Base-by-base conservation (phyloP, 1,140 invertebrate genomes). In the Cepaea nemoralis region DNA sequence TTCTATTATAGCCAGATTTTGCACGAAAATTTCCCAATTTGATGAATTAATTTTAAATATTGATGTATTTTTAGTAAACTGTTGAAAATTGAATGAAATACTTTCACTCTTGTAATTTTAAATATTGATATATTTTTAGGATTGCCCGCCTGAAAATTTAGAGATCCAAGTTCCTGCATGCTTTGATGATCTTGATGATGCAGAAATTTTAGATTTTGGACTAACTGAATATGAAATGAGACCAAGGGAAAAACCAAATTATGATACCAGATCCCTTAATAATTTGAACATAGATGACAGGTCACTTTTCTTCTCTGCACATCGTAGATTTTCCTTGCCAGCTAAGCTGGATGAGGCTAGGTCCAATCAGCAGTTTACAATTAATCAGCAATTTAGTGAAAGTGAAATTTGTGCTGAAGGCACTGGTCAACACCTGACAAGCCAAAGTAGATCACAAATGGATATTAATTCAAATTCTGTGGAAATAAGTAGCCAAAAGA, bases 191-290 rank as follows among this genome's bases (percentile, higher is more conserved):
- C 16, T 2, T 6, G 59, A 27, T 2, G 59, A 63, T 63, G n/a
- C 27, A 14, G 59, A 63, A 63, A 63, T 63, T 63, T 63, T 63
- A 27, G 27, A 63, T 63, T 63, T 63, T 31, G 59, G 59, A 31
- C n/a, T 63, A 19, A 63, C 59, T 63, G 59, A 63, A 63, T 63
- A 63, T 63, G 59, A 63, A 63, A 63, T 63, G 59, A 31, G 27
- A 31, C 59, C 59, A 63, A 39, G 40, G 31, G 8, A 12, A 24
- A 71, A 71, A 24, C 14, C 69, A 39, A 22, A 40, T 39, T 71
- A n/a, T 45, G 69, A 71, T 45, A 40, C 69, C 6, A 24, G 37
- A 22, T 71, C 69, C 14, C 69, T 40, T n/a, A 71, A 71, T 27
- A 24, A 12, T 14, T 27, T 39, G 5, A 37, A 71, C 3, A 40